These are phyloP conservation scores for Strigops habroptila DNA, from an alignment of 2,113 vertebrate genomes.

Conservation along the genomic window DNA sequence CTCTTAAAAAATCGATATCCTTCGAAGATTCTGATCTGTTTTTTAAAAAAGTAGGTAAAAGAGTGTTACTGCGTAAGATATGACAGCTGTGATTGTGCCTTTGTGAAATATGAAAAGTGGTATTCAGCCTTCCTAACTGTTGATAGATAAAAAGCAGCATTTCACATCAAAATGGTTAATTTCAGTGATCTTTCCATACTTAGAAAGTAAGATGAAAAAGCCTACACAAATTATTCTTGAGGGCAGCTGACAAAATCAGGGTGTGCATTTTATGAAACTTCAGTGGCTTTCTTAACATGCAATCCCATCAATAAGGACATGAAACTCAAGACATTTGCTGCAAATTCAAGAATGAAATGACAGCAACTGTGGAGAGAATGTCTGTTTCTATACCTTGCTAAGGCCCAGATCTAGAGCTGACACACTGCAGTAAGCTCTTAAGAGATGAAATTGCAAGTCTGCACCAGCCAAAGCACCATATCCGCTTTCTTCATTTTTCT, in stretches of 20 bases:
- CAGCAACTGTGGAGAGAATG: not conserved
- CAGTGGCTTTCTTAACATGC: not conserved
- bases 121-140: not conserved
- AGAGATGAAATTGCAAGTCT: not conserved
- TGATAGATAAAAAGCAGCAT: not conserved
- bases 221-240: not conserved
- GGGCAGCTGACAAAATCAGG: not conserved
- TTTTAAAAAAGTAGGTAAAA: not conserved
- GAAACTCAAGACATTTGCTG: not conserved
- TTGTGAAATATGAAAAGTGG: not conserved
- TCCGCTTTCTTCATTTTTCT: not conserved
- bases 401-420: not conserved
- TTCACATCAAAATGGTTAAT: constrained; percentile 9
- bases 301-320: not conserved
- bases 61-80: not conserved
- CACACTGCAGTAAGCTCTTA: not conserved
- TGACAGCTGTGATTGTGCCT: not conserved
- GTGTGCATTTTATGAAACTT: not conserved
- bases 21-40: not conserved
- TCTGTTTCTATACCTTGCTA: not conserved
- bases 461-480: not conserved
- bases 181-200: not conserved
- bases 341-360: not conserved
- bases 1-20: not conserved
- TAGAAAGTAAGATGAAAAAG: not conserved